Percentiles rank a stretch among this genome's conserved stretches.
These are phyloP conservation scores for Phyto melanocephala DNA, from an alignment of 2,888 invertebrate species.

Conservation along the genomic window DNA sequence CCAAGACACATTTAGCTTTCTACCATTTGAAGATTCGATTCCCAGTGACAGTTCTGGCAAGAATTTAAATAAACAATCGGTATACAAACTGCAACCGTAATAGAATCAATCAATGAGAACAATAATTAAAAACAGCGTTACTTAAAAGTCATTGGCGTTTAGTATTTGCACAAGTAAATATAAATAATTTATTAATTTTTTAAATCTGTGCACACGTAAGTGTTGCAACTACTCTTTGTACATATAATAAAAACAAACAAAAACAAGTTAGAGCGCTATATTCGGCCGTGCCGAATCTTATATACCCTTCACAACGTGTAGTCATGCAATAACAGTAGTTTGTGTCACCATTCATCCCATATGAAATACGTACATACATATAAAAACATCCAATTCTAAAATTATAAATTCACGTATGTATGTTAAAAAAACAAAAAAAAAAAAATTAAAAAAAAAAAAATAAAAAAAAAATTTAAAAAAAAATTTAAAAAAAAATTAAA, in stretches of 20 bases:
- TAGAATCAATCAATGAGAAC: background rate
- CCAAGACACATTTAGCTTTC: background rate
- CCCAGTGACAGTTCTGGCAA: constrained; percentile 9
- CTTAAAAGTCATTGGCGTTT: constrained; percentile 36
- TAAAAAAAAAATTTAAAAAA: no score
- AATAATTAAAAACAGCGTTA: constrained; percentile 2
- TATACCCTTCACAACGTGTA: no score
- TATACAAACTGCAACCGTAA: constrained; percentile 27
- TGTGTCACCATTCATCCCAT: no score
- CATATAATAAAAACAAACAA: constrained; percentile 56
- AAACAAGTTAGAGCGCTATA: no score
- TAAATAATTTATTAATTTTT: constrained; percentile 55
- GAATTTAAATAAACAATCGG: constrained; percentile 4
- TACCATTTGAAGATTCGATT: background rate
- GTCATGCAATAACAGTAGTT: no score
- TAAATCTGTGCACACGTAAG: constrained; percentile 45
- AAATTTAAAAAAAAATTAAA: no score
- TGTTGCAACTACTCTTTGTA: constrained; percentile 47
- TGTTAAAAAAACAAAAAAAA: no score
- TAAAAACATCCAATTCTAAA: no score
- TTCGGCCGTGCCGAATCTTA: no score
- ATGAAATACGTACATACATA: no score
- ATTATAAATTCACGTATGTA: no score
- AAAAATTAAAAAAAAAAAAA: no score
- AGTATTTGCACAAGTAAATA: constrained; percentile 25